phyloP scores from a whole-genome alignment of 2,113 vertebrate genomes.

The Cavia porcellus region DNA sequence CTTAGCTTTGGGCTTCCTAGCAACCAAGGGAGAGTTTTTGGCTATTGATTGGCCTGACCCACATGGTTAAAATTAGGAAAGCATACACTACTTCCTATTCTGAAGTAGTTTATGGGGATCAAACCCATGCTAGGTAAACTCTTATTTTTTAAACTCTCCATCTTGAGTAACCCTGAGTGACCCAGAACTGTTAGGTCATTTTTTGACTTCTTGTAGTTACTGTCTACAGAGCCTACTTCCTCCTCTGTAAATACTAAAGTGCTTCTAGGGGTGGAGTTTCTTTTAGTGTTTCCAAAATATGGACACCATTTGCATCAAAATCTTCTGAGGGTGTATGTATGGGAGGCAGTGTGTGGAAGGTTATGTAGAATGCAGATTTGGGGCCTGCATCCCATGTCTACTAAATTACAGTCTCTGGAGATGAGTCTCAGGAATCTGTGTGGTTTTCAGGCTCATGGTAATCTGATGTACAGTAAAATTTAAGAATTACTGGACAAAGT shows the following conservation, averaged over 20 bases:
- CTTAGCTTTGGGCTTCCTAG: slow-evolving; percentile 31
- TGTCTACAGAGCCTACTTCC: neutral
- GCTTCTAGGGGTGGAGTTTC: neutral
- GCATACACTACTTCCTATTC: neutral
- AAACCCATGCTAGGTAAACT: neutral
- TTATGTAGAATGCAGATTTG: neutral
- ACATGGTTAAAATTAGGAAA: neutral
- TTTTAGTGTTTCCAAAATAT: neutral
- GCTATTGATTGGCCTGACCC: neutral
- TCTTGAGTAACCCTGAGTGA: neutral
- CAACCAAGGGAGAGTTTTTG: neutral
- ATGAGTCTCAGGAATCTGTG: neutral
- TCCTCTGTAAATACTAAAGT: neutral
- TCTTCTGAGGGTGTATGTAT: neutral
- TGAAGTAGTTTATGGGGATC: neutral
- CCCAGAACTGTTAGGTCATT: neutral
- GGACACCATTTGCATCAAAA: neutral
- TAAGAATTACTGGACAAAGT: neutral
- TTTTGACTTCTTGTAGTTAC: neutral
- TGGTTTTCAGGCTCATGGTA: neutral
- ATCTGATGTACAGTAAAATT: neutral
- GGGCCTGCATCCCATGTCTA: neutral
- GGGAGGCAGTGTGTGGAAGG: neutral
- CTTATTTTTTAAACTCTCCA: neutral
- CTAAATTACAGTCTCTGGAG: neutral